Conservation (phyloP, 2,888 invertebrate genomes). For the Orthosia gothica region DNA sequence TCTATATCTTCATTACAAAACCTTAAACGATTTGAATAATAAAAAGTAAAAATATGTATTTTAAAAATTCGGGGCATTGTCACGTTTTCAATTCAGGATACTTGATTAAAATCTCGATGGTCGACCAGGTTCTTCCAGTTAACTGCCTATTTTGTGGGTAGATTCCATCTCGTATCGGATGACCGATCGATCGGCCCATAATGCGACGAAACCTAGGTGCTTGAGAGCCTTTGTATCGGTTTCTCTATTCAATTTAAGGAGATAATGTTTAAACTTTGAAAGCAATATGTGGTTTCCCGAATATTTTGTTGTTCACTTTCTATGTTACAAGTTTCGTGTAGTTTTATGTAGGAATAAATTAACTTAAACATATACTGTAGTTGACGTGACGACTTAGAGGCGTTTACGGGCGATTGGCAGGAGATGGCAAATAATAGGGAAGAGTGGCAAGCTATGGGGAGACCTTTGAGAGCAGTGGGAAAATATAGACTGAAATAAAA, state of each 20-base stretch:
- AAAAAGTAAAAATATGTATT: background rate
- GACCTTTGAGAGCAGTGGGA: no score
- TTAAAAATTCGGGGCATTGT: conserved; percentile 3
- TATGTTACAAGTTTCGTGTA: background rate
- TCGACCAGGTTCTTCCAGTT: conserved; percentile 44
- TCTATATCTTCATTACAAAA: conserved; percentile 1
- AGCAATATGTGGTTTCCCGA: background rate
- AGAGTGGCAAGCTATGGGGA: no score
- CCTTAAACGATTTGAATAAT: background rate
- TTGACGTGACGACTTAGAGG: no score
- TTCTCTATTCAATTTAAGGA: conserved; percentile 25
- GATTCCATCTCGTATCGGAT: conserved; percentile 33
- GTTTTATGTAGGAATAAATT: no score
- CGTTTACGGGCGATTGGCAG: no score
- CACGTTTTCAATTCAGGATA: conserved; percentile 58
- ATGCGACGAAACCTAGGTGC: conserved; percentile 7
- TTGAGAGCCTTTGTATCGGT: conserved; percentile 6
- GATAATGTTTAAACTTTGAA: conserved; percentile 5
- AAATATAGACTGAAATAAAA: no score
- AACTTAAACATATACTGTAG: no score
- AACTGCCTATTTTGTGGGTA: conserved; percentile 57
- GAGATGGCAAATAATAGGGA: no score
- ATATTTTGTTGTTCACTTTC: conserved; percentile 3
- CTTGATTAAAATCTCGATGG: conserved; percentile 52
- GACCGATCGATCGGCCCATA: conserved; percentile 24